Evolutionary conservation across 2,113 vertebrate species (phyloP), one percentile per base, ranked within the genome.

Genomic region (Nycticryphes semicollaris): DNA sequence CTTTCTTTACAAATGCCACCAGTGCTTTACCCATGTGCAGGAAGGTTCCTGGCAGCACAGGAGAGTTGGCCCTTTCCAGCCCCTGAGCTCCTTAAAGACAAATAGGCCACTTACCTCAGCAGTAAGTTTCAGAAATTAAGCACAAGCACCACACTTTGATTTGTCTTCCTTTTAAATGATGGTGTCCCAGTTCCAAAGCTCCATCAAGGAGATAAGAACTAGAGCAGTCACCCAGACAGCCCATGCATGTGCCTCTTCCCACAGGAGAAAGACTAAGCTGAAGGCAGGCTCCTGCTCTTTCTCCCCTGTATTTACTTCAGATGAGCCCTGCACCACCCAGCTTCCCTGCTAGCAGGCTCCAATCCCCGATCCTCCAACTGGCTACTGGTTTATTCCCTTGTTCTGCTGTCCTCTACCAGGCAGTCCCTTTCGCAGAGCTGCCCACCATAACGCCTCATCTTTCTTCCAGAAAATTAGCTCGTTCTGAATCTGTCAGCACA

Each of bases 201-300:
- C 62, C 80, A 91, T 8, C 22, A 89, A 89, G 87, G 89, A 93
- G 81, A 84, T 23, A 75, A 90, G 74, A 96, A 89, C 74, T 93
- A 59, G 93, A 96, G 47, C 96, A 97, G n/a, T 54, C 64, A 94
- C 87, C 8, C 91, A 96, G 91, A 59, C 80, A 92, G 57, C 24
- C 67, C 14, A 9, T 15, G 35, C 12, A 3, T 1, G 2, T 64
- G 72, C 47, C 56, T 90, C 62, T 86, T 87, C 68, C 68, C 84
- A 21, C 48, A 53, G 82, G 84, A 95, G 53, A 51, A 72, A 45
- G 63, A 66, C 63, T 43, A 66, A 66, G 39, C 28, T 31, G 63
- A 45, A 23, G 37, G 62, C 19, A 64, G 27, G 41, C 41, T 75
- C 57, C 79, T 92, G 76, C 28, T 41, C 33, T 45, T 66, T 47